Percentiles rank a stretch among this genome's conserved stretches.
Evolutionary conservation across 2,113 vertebrate species (phyloP).

Genomic region (Ophiodon elongatus): DNA sequence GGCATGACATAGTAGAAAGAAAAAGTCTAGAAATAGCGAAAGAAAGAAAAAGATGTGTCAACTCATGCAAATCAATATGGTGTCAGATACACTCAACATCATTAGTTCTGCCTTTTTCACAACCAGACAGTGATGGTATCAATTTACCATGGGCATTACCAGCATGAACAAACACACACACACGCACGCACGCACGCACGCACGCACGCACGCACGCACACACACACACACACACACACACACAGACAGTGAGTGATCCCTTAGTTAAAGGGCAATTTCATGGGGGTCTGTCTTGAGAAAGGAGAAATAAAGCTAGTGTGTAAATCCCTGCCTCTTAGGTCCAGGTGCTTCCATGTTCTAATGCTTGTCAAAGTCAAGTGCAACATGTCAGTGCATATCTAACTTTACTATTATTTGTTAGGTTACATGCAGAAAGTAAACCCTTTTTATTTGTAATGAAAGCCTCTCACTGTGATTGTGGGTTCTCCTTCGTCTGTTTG

Average conservation of each 20-base stretch:
- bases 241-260: conserved; percentile 33
- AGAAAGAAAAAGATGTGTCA: conserved; percentile 4
- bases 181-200: conserved; percentile 15
- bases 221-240: conserved; percentile 40
- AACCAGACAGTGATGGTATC: conserved; percentile 64
- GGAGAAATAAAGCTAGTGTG: conserved; percentile 20
- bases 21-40: not conserved
- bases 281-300: conserved; percentile 43
- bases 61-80: conserved; percentile 10
- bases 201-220: conserved; percentile 27
- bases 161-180: conserved; percentile 29
- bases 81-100: not conserved
- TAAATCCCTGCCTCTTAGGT: conserved; percentile 28
- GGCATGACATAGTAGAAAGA: not conserved
- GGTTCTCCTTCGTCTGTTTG: not conserved
- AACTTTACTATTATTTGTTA: conserved; percentile 63
- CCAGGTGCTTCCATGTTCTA: conserved; percentile 51
- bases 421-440: not conserved
- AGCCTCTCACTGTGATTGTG: not conserved
- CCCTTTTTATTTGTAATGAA: not conserved
- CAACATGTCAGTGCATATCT: conserved; percentile 1
- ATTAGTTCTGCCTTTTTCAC: conserved; percentile 63
- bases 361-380: conserved; percentile 14
- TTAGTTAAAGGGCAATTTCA: conserved; percentile 57
- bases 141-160: conserved; percentile 60